Base-by-base conservation (phyloP, 2,113 vertebrate genomes). In the Melospiza melodia region DNA sequence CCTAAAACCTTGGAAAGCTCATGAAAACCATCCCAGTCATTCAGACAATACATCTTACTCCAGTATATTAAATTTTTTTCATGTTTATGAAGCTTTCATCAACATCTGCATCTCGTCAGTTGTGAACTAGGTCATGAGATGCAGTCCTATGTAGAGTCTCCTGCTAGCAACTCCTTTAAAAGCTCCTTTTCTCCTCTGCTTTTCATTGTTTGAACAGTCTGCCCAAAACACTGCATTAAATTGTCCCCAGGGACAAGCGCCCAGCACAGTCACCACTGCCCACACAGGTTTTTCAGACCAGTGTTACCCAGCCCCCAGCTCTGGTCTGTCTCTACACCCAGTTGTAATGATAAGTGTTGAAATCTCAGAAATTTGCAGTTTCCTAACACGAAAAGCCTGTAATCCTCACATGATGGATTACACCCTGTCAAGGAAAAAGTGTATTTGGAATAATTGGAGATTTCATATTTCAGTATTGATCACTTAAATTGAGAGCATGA, bases 371-470 rank as follows among this genome's bases (percentile, higher is more conserved):
- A 33, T 65, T 10, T 75, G 63, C 61, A 82, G 31, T 39, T 92
- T 73, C 61, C 76, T 76, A 43, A 49, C 69, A 79, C 2, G 12
- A 81, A 94, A 95, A 84, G 15, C 24, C 49, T 69, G 28, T 58
- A 82, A 84, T 75, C 31, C 37, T 84, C 52, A 23, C 61, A 24
- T 54, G 89, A 82, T 62, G 27, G 18, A 67, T 78, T 81, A 63
- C 57, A 90, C 58, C 73, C 69, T 51, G 44, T 92, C 83, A 79
- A 84, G 59, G 66, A 75, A 59, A 93, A 84, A 89, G 52, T 23
- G 23, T 62, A 43, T 80, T 94, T 82, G 74, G 41, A 72, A 57
- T 92, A 90, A 93, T 25, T 81, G 83, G 49, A 69, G 73, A 62
- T n/a, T 87, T 90, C 68, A 25, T 23, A 41, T 11, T 69, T 95